Percentiles rank a stretch among this genome's conserved stretches.
phyloP scores from a whole-genome alignment of 2,113 vertebrate species.

The Martes martes region DNA sequence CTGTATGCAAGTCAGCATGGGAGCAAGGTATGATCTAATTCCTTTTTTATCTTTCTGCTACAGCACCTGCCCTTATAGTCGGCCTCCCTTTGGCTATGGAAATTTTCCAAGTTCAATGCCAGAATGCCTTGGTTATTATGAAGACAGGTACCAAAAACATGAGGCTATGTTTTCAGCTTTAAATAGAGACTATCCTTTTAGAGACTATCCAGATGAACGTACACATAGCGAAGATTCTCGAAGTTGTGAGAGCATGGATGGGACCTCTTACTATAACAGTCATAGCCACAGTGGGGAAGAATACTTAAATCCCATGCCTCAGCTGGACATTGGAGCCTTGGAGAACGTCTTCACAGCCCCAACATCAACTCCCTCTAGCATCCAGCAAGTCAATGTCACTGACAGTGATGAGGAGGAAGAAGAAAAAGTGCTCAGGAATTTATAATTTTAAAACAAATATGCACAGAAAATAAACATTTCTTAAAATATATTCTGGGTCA shows the following conservation, averaged over 20 bases:
- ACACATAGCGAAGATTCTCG: slow-evolving; percentile 46
- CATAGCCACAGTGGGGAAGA: slow-evolving; percentile 67
- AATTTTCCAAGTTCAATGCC: slow-evolving; percentile 78
- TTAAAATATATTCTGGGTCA: slow-evolving; percentile 74
- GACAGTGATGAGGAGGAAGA: slow-evolving; percentile 83
- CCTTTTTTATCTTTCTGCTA: slow-evolving; percentile 67
- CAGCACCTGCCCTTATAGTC: slow-evolving; percentile 83
- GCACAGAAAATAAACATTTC: slow-evolving; percentile 78
- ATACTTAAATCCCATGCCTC: slow-evolving; percentile 69
- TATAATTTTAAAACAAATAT: slow-evolving; percentile 79
- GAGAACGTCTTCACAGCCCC: slow-evolving; percentile 80
- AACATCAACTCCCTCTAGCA: slow-evolving; percentile 72
- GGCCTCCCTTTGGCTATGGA: slow-evolving; percentile 76
- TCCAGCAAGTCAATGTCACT: slow-evolving; percentile 81
- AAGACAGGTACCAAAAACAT: slow-evolving; percentile 79
- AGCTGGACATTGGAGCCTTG: slow-evolving; percentile 72
- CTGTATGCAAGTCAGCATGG: slow-evolving; percentile 23
- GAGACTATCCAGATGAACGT: slow-evolving; percentile 68
- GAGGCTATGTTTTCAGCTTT: slow-evolving; percentile 78
- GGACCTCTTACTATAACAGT: slow-evolving; percentile 61
- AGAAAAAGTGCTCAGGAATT: slow-evolving; percentile 82
- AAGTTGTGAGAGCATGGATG: slow-evolving; percentile 62
- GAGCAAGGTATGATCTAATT: slow-evolving; percentile 33
- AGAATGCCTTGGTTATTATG: slow-evolving; percentile 77
- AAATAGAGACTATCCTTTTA: slow-evolving; percentile 75